These are phyloP conservation scores for Eurosta solidaginis DNA, from an alignment of 1,140 invertebrate genomes.

Conservation along the genomic window DNA sequence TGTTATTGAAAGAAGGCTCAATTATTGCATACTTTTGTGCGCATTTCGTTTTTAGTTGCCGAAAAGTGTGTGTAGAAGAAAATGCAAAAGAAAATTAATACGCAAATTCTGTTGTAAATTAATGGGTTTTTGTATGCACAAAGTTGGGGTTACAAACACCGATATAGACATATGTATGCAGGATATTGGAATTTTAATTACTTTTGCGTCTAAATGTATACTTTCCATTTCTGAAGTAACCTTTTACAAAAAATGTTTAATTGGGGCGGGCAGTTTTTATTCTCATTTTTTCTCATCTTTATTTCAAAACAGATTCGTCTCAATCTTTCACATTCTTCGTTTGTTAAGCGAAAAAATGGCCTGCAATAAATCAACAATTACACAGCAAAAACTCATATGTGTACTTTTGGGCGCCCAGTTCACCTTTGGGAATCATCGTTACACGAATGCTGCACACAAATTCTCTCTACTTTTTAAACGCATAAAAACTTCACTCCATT, in stretches of 20 bases:
- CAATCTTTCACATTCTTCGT: too few species aligned
- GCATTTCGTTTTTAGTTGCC: too few species aligned
- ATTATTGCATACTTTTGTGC: background rate
- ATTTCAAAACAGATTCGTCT: too few species aligned
- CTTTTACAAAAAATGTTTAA: too few species aligned
- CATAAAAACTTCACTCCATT: conserved; percentile 12
- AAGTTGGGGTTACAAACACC: background rate
- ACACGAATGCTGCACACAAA: background rate
- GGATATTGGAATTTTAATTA: background rate
- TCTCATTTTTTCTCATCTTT: too few species aligned
- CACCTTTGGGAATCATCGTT: background rate
- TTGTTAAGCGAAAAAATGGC: too few species aligned
- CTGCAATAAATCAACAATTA: too few species aligned
- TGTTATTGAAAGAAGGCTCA: background rate
- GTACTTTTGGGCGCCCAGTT: background rate
- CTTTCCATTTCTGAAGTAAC: too few species aligned
- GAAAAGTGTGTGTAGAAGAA: background rate
- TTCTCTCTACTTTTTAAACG: background rate
- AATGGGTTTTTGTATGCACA: background rate
- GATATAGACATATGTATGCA: too few species aligned
- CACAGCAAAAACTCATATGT: too few species aligned
- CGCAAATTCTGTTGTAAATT: background rate
- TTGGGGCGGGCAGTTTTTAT: too few species aligned
- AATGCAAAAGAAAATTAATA: background rate
- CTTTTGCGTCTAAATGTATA: conserved; percentile 10